Percentiles rank a stretch among this genome's conserved stretches.
Conservation (phyloP, 2,888 invertebrate species). For the Epinotia nisella region DNA sequence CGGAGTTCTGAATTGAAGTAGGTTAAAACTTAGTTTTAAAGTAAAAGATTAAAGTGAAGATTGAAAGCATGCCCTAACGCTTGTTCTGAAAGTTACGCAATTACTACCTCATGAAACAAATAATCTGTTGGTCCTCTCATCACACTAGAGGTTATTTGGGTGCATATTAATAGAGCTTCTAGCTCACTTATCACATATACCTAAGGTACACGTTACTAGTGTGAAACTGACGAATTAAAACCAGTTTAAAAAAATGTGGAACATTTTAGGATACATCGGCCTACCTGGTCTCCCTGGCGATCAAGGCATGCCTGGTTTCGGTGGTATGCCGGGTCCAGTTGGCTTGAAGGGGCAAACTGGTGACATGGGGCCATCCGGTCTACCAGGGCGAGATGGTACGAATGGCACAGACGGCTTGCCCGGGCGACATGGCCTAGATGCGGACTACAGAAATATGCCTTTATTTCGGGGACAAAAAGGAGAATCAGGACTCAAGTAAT, state of each 20-base stretch:
- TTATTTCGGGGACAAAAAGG: conserved; percentile 81
- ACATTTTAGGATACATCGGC: conserved; percentile 18
- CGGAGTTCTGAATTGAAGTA: too few species aligned
- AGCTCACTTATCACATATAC: too few species aligned
- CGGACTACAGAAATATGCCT: conserved; percentile 61
- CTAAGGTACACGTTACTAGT: too few species aligned
- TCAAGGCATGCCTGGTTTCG: conserved; percentile 50
- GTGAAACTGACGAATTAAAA: background rate
- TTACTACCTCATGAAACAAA: background rate
- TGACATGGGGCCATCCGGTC: conserved; percentile 13
- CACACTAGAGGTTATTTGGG: background rate
- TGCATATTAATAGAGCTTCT: background rate
- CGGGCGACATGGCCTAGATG: conserved; percentile 80
- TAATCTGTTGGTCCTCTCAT: background rate
- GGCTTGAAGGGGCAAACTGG: conserved; percentile 60
- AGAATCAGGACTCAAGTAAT: conserved; percentile 71
- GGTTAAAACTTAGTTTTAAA: too few species aligned
- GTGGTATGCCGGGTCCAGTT: conserved; percentile 77
- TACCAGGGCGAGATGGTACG: conserved; percentile 20
- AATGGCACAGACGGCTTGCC: conserved; percentile 80
- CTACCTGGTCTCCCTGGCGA: conserved; percentile 9
- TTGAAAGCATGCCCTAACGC: too few species aligned
- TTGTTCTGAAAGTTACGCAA: too few species aligned
- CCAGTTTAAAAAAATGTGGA: background rate
- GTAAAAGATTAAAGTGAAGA: too few species aligned